Conservation (phyloP, 2,888 invertebrate species). For the Eupelmus urozonus region DNA sequence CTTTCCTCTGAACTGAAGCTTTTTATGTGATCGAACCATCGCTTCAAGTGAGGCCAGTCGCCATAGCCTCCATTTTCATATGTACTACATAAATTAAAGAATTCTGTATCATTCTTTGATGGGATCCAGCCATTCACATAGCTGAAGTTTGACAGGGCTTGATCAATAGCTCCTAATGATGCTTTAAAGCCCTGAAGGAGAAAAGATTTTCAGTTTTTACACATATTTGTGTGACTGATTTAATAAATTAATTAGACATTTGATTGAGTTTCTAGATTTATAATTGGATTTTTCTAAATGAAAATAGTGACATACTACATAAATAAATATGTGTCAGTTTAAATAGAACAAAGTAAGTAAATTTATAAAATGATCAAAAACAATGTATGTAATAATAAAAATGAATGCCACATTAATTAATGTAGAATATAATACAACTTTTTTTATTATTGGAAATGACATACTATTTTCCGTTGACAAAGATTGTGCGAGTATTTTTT, state of each 20-base stretch:
- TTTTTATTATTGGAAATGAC: too few species aligned
- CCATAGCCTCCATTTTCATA: conserved; percentile 72
- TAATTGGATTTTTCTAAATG: not conserved
- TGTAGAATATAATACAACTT: too few species aligned
- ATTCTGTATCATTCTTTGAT: conserved; percentile 78
- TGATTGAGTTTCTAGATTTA: not conserved
- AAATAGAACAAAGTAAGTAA: not conserved
- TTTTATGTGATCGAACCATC: conserved; percentile 82
- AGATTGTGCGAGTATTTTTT: not conserved
- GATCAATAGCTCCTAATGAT: conserved; percentile 52
- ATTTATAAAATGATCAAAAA: not conserved
- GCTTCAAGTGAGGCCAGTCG: conserved; percentile 78
- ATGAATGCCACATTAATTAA: too few species aligned
- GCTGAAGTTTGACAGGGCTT: conserved; percentile 72
- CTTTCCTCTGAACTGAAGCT: conserved; percentile 80
- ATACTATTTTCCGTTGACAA: too few species aligned
- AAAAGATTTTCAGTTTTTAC: conserved; percentile 40
- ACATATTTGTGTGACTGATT: not conserved
- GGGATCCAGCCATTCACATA: conserved; percentile 81
- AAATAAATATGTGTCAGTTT: not conserved
- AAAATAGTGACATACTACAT: not conserved
- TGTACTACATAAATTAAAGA: conserved; percentile 71
- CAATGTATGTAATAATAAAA: not conserved
- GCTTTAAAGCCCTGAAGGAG: conserved; percentile 55
- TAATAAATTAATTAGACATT: not conserved